Evolutionary conservation across 2,113 vertebrate species (phyloP).

Genomic region (Protobothrops flavoviridis): DNA sequence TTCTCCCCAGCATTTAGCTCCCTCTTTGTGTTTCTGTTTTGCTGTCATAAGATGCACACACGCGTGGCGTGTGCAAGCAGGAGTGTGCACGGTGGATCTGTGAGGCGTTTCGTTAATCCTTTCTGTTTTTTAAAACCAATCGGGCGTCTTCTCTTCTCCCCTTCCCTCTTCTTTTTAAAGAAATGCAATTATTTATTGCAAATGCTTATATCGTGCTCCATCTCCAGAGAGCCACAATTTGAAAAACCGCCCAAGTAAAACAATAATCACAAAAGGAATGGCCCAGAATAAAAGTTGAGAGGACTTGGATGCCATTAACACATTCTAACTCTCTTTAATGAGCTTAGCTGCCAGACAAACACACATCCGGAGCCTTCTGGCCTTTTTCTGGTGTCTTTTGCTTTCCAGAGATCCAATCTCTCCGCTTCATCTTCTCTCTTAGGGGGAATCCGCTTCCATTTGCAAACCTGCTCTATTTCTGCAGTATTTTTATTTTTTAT

Average conservation of each 20-base stretch:
- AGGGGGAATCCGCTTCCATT: too few species aligned
- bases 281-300: neutral
- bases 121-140: neutral
- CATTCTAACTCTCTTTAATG: neutral
- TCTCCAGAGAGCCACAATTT: too few species aligned
- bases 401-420: too few species aligned
- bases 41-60: neutral
- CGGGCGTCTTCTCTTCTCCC: neutral
- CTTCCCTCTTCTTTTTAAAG: neutral
- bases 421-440: too few species aligned
- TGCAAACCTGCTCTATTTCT: too few species aligned
- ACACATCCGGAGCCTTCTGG: neutral
- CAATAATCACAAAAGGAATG: neutral
- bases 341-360: neutral
- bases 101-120: neutral
- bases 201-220: neutral
- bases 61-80: neutral
- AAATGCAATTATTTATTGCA: neutral
- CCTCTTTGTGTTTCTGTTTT: too few species aligned
- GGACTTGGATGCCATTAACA: neutral
- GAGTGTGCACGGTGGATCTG: neutral
- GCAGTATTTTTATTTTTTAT: too few species aligned
- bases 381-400: neutral
- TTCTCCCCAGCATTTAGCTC: neutral
- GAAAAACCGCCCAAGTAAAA: neutral